Evolutionary conservation across 1,140 invertebrate genomes (phyloP).

Genomic region (Oedothorax gibbosus): DNA sequence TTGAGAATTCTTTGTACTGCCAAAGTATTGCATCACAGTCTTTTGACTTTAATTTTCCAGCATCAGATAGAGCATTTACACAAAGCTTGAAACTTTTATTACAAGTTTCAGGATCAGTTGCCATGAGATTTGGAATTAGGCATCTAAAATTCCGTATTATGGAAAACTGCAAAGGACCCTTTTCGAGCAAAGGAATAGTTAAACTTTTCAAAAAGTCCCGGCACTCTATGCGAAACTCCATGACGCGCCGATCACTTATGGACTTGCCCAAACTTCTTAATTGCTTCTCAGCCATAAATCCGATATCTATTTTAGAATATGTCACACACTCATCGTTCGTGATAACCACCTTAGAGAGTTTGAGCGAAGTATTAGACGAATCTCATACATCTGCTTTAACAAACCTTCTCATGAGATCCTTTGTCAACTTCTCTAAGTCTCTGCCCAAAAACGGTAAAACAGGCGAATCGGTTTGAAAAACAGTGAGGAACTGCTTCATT

Average conservation of each 20-base stretch:
- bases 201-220: neutral
- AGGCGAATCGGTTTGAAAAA: constrained; percentile 14
- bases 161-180: neutral
- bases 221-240: neutral
- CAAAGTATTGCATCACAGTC: neutral
- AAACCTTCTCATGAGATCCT: neutral
- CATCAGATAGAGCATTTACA: neutral
- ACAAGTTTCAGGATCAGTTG: constrained; percentile 2
- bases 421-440: constrained; percentile 2
- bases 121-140: neutral
- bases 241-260: constrained; percentile 1
- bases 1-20: neutral
- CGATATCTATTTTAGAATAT: neutral
- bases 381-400: neutral
- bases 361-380: neutral
- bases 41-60: neutral
- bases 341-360: neutral
- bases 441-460: constrained; percentile 3
- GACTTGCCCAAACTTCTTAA: constrained; percentile 16
- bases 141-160: neutral
- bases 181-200: neutral
- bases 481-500: neutral
- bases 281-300: constrained; percentile 13
- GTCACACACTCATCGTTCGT: neutral
- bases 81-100: neutral